Evolutionary conservation across 2,113 vertebrate species (phyloP).

Genomic region (Ifrita kowaldi): DNA sequence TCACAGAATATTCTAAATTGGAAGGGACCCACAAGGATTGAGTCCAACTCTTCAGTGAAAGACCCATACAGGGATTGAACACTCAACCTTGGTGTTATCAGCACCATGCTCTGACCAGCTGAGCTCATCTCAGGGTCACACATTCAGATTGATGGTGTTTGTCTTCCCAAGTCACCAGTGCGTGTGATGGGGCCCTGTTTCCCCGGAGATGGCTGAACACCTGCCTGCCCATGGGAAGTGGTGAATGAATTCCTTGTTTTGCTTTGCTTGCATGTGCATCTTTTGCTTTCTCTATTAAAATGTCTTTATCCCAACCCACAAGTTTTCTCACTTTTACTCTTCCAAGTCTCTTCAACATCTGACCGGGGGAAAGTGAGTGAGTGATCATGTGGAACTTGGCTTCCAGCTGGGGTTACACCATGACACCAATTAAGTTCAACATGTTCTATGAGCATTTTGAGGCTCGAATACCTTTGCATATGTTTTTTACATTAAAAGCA

Average conservation of each 20-base stretch:
- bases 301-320: neutral
- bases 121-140: neutral
- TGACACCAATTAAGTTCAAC: neutral
- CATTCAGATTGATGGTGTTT: neutral
- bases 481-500: neutral
- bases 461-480: neutral
- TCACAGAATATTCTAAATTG: neutral
- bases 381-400: neutral
- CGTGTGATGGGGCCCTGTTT: accelerated
- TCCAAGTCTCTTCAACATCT: neutral
- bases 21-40: neutral
- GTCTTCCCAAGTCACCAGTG: neutral
- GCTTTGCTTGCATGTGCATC: neutral
- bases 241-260: neutral
- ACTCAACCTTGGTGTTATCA: neutral
- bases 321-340: neutral
- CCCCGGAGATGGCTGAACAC: neutral
- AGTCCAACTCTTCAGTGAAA: neutral
- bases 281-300: neutral
- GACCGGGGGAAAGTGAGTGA: neutral
- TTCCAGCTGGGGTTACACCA: neutral
- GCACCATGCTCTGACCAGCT: neutral
- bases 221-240: neutral
- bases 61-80: neutral
- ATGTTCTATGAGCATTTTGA: neutral